phyloP scores from a whole-genome alignment of 2,113 vertebrate species.

The Antechinus flavipes region DNA sequence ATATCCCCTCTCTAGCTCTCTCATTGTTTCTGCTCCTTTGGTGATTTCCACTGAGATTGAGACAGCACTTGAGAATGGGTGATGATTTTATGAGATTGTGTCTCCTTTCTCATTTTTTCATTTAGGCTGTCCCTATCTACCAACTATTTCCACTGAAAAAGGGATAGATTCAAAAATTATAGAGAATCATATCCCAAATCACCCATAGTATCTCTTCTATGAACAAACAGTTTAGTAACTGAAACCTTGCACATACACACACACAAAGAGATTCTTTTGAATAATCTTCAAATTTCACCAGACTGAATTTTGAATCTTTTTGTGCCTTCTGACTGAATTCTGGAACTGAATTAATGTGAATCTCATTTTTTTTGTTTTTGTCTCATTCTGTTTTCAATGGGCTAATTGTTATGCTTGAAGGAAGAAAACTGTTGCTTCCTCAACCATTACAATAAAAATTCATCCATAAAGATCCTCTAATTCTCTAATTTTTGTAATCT shows the following conservation, averaged over 20 bases:
- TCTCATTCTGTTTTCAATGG: not conserved
- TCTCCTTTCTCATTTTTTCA: not conserved
- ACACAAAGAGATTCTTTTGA: not conserved
- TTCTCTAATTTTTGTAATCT: not conserved
- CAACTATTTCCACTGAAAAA: not conserved
- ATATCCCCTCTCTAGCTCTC: not conserved
- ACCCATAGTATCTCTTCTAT: not conserved
- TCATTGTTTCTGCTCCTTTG: not conserved
- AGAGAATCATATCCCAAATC: not conserved
- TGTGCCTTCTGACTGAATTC: not conserved
- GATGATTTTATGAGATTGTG: not conserved
- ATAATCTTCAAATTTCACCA: not conserved
- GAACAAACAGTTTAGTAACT: not conserved
- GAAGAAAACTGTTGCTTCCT: not conserved
- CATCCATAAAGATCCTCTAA: not conserved
- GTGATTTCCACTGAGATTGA: not conserved
- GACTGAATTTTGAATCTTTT: not conserved
- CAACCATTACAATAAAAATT: not conserved
- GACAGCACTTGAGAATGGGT: not conserved
- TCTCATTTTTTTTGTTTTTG: not conserved
- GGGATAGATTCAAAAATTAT: not conserved
- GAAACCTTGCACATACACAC: not conserved
- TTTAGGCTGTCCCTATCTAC: not conserved
- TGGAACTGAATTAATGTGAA: not conserved
- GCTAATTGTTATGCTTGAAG: not conserved